Base-by-base conservation (phyloP, 2,113 vertebrate species). In the Cygnus buccinator region DNA sequence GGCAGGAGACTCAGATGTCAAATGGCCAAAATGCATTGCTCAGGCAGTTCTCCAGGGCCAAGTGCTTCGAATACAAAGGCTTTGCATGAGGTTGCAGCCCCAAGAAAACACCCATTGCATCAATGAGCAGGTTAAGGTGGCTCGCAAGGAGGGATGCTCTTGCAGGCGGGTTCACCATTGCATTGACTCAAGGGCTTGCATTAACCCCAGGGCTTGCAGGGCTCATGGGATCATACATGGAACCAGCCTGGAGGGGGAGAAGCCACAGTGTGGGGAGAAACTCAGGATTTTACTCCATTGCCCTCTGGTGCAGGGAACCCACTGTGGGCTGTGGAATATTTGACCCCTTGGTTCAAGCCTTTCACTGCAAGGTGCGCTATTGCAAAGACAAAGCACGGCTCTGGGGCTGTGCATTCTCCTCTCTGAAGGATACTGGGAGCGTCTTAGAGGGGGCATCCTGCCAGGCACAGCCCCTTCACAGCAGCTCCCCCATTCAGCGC, bases 81-180 rank as follows among this genome's bases (percentile, higher is more conserved):
- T 88, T 76, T 63, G 41, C 31, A 72, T 20, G n/a, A 58, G 58
- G 29, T 52, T 79, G 62, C 62, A 85, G 82, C 70, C 52, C 57
- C 0, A 1, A 13, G 20, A 44, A 43, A 4, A 55, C 62, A 26
- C 6, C 1, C 2, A 1, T 6, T 41, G 54, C 35, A 66, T 43
- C 3, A 9, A 22, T 57, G 57, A 72, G 23, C 6, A 61, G n/a
- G 33, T 44, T 39, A 41, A 37, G 14, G 29, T 35, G 35, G 35
- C 50, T 54, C 29, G 20, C 65, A 43, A 18, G 65, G 26, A 62
- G 20, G 41, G 68, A n/a, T 68, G 55, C 10, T 39, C 3, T 31
- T 15, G 5, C 3, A 41, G 65, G 2, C 59, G 54, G 44, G 10
- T 55, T 78, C 44, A 46, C 29, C 29, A 2, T 4, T 12, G 13